Evolutionary conservation across 1,140 invertebrate genomes (phyloP), one percentile per base, ranked within the genome.

Genomic region (Brachionus koreanus): DNA sequence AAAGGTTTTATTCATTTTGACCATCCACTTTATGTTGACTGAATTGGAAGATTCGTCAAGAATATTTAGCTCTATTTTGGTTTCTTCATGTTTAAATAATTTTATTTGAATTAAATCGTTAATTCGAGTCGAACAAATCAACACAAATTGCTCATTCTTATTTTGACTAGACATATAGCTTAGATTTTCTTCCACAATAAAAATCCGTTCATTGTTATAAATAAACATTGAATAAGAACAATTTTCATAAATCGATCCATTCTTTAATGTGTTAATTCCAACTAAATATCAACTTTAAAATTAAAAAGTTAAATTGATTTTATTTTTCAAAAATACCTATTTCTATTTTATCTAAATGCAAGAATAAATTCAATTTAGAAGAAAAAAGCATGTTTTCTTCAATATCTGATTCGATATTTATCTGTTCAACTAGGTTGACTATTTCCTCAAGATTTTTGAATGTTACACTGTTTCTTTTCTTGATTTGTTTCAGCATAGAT

Each of bases 391-490:
- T 9, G 9, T 16, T 39, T 10, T 69, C 65, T 12, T 69, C 35
- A 16, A 37, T 39, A 39, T 39, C 35, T 39, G 35, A 39, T 57
- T 19, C 49, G 49, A 57, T 57, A 69, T 69, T 37, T 13, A 69
- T 39, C 5, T 69, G 65, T 9, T 69, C 65, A 4, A 69, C 65
- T 16, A 69, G n/a, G 35, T 39, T 69, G n/a, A 69, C 65, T 69
- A 69, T 69, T 74, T 74, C 42, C 23, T 74, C 39, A 25, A 74
- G 42, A 74, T 74, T 74, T 43, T 25, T 46, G 43, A 46, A 35
- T 19, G 37, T 74, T 25, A 46, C 42, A 19, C 46, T 43, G 23
- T 74, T 74, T 43, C 19, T 74, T 29, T 74, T 74, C 13, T 46
- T 74, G 0, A 74, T 74, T 46, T 74, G 39, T 74, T 74, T 74